Conservation (phyloP, 2,113 vertebrate genomes). For the Bagarius yarrelli region DNA sequence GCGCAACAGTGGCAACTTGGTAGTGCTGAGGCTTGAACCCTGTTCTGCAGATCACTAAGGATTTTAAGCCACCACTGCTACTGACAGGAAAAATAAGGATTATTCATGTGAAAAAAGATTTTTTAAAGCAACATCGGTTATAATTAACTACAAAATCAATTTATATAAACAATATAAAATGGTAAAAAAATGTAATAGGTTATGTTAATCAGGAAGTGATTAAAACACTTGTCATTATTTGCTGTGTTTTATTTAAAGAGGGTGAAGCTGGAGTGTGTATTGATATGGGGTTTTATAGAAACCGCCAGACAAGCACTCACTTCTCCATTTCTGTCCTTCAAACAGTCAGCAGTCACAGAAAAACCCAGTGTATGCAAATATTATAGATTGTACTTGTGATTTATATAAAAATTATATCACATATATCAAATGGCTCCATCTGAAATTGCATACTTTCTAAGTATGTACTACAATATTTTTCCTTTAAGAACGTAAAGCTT, state of each 20-base stretch:
- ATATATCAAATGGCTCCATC: no score
- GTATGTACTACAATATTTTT: neutral
- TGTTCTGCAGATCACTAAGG: no score
- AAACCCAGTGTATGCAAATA: neutral
- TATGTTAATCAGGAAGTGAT: neutral
- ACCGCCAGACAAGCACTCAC: neutral
- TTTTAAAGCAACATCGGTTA: no score
- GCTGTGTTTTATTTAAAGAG: no score
- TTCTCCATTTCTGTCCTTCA: neutral
- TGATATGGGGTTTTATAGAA: constrained; percentile 1
- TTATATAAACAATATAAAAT: no score
- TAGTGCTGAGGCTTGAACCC: no score
- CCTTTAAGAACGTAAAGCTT: no score
- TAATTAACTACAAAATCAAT: no score
- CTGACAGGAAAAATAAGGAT: no score
- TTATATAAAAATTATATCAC: neutral
- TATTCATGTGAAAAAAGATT: neutral
- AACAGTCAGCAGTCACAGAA: no score
- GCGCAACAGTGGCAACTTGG: no score
- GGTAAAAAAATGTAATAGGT: neutral
- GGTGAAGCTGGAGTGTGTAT: constrained; percentile 5
- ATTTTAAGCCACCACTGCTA: no score
- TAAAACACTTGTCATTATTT: neutral
- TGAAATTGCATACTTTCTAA: neutral
- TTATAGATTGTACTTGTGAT: neutral